Conservation (phyloP, 2,797 vertebrate genomes). For the Glyptemys insculpta region DNA sequence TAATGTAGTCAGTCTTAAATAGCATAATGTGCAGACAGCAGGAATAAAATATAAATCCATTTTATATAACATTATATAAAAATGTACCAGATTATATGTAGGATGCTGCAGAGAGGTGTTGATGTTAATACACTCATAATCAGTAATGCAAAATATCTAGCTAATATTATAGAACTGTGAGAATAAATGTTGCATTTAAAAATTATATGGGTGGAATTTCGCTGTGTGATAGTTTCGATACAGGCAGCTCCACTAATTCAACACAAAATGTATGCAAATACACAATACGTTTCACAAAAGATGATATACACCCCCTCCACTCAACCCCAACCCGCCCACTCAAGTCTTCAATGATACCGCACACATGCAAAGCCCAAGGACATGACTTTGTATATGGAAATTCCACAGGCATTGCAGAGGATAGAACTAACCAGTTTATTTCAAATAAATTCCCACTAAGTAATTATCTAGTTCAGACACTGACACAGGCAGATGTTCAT, state of each 20-base stretch:
- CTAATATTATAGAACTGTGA: slow-evolving; percentile 1
- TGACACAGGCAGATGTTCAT: slow-evolving; percentile 30
- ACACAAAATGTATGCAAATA: background rate
- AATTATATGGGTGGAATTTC: background rate
- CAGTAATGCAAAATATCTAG: slow-evolving; percentile 27
- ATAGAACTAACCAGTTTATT: slow-evolving; percentile 29
- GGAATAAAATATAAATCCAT: slow-evolving; percentile 56
- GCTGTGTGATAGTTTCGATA: background rate
- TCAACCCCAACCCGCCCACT: background rate
- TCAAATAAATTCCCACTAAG: slow-evolving; percentile 47
- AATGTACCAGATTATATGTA: slow-evolving; percentile 27
- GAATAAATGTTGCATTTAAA: slow-evolving; percentile 19
- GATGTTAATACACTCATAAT: slow-evolving; percentile 6
- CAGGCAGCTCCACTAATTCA: background rate
- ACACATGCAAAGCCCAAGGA: background rate
- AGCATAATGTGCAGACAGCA: background rate
- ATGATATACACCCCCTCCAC: background rate
- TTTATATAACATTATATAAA: slow-evolving; percentile 31
- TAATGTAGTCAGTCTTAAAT: slow-evolving; percentile 38
- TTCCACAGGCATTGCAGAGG: background rate
- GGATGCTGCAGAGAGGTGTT: slow-evolving; percentile 26
- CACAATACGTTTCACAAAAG: background rate
- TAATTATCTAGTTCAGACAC: slow-evolving; percentile 35
- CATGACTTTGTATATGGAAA: background rate
- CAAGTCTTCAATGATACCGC: background rate